A percentile compares a stretch with the other conserved stretches of the same genome.
These are phyloP conservation scores for Proterorhinus semilunaris DNA, from an alignment of 2,113 vertebrate genomes.

Conservation along the genomic window DNA sequence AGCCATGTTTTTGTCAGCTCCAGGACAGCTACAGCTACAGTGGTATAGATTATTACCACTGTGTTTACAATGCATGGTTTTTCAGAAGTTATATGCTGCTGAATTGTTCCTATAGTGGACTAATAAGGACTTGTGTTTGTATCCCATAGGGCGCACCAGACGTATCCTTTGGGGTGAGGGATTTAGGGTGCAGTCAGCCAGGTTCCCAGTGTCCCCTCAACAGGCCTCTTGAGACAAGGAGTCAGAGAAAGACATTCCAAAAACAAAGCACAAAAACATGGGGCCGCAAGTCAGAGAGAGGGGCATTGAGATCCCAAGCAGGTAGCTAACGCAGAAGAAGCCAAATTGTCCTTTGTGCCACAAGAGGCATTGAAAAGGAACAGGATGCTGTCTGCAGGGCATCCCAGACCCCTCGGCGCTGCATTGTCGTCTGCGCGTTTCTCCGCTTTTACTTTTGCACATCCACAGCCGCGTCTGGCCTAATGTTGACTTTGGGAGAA, in stretches of 20 bases:
- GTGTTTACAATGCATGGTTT: background rate
- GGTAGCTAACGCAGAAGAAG: constrained; percentile 62
- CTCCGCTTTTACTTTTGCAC: constrained; percentile 34
- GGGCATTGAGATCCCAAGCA: constrained; percentile 71
- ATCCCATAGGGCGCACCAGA: constrained; percentile 23
- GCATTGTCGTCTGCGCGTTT: constrained; percentile 60
- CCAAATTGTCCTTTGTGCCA: constrained; percentile 71
- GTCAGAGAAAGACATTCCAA: constrained; percentile 42
- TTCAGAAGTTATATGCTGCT: too few relatives aligned
- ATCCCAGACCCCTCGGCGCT: constrained; percentile 72
- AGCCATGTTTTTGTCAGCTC: too few relatives aligned
- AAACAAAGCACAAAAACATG: constrained; percentile 62
- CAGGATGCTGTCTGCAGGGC: constrained; percentile 73
- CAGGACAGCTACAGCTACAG: background rate
- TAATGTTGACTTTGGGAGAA: constrained; percentile 64
- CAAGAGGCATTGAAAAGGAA: constrained; percentile 68
- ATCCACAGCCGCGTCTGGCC: constrained; percentile 54
- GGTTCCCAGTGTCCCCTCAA: constrained; percentile 72
- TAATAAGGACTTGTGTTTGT: constrained; percentile 59
- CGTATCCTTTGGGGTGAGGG: background rate
- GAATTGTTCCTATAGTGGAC: constrained; percentile 22
- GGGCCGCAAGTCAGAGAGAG: constrained; percentile 64
- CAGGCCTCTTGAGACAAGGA: constrained; percentile 66
- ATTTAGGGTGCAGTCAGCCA: constrained; percentile 60
- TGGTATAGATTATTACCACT: background rate